Evolutionary conservation across 2,888 invertebrate species (phyloP).

Genomic region (Coremacera marginata): DNA sequence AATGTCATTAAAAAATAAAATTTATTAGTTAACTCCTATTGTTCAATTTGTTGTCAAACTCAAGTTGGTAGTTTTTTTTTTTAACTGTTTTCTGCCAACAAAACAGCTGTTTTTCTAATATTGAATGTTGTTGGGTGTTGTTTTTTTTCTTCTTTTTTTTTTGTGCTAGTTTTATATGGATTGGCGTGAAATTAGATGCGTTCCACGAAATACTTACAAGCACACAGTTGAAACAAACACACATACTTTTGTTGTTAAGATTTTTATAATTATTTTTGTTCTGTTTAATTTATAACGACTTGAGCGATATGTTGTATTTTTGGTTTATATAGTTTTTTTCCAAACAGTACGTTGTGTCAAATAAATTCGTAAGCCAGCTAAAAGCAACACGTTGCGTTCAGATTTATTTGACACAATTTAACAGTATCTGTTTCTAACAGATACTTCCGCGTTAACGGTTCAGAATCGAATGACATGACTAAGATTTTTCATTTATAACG

Average conservation of each 20-base stretch:
- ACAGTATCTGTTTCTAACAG: slow-evolving; percentile 36
- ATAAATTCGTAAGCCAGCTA: too few species aligned
- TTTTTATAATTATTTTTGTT: neutral
- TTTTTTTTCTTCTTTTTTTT: too few species aligned
- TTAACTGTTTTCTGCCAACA: too few species aligned
- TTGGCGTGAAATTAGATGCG: too few species aligned
- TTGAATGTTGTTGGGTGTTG: too few species aligned
- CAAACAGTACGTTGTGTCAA: too few species aligned
- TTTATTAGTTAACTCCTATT: neutral
- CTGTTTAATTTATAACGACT: neutral
- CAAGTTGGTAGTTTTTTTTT: neutral
- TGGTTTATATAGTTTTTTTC: too few species aligned
- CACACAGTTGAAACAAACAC: too few species aligned
- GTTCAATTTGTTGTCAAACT: neutral
- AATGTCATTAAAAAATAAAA: neutral
- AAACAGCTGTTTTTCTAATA: too few species aligned
- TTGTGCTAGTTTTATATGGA: too few species aligned
- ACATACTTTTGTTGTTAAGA: neutral
- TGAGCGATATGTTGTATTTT: neutral
- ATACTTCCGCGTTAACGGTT: slow-evolving; percentile 65
- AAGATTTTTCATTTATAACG: slow-evolving; percentile 64
- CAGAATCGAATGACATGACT: slow-evolving; percentile 65
- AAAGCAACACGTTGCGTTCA: slow-evolving; percentile 9
- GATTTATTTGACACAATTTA: slow-evolving; percentile 1
- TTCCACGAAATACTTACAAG: too few species aligned